Base-by-base conservation (phyloP, 1,140 invertebrate genomes). In the Diuraphis noxia region DNA sequence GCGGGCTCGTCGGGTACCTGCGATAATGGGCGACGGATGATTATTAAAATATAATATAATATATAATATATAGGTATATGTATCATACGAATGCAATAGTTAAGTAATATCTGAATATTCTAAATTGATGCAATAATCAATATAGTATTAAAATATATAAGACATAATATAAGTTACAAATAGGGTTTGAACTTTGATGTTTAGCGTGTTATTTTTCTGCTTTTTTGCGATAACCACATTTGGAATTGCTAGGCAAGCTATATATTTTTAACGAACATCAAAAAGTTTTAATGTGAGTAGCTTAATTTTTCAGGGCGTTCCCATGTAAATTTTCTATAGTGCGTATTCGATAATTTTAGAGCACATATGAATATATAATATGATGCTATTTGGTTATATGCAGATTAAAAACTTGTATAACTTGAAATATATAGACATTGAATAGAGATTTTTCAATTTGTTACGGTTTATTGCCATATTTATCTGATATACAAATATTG, bases 1-100 rank as follows among this genome's bases (percentile, higher is more conserved):
- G 95, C 94, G 77, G 95, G 94, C 94, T 98, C 97, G 95, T 98
- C 96, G 72, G 96, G 95, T 89, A 96, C 96, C 97, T 96, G 91
- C 92, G 95, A 30, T 6, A n/a, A 41, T 13, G 23, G 23, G 52
- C 8, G 23, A 25, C 52, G 7, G 52, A 25, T 9, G 52, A 25
- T 9, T 23, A 9, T 25, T 9, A 52, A 21, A 17, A 10, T 46
- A 46, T 46, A 1, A 43, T 43, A 43, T 43, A 10, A 43, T 43
- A 43, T 43, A n/a, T n/a, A n/a, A n/a, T n/a, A n/a, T n/a, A n/a
- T n/a, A n/a, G n/a, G n/a, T n/a, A n/a, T n/a, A n/a, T n/a, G n/a
- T n/a, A n/a, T n/a, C n/a, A n/a, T n/a, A n/a, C 41, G 41, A 43
- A 7, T 10, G 41, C 41, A 9, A n/a, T n/a, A n/a, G n/a, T n/a